Evolutionary conservation across 23 tunicate genomes (phyloP).

Genomic region (Trididemnum miniatum): DNA sequence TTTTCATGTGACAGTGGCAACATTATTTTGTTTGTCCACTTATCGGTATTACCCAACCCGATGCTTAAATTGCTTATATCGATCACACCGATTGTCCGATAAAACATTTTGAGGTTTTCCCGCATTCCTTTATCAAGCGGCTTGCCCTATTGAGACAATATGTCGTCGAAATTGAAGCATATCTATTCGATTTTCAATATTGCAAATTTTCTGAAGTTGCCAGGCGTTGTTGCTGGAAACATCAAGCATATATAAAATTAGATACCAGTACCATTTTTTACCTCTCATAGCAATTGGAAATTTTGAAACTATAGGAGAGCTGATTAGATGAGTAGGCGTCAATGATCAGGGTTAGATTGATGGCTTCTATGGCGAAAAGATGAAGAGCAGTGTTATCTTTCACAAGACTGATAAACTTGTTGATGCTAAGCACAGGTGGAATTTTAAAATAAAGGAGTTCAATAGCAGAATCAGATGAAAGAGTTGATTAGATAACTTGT

Average conservation of each 20-base stretch:
- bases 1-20: neutral
- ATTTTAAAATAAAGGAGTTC: too few species aligned
- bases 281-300: slow-evolving; percentile 9
- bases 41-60: neutral
- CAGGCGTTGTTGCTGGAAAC: slow-evolving; percentile 2
- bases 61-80: neutral
- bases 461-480: too few species aligned
- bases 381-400: too few species aligned
- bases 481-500: too few species aligned
- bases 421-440: too few species aligned
- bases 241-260: slow-evolving; percentile 5
- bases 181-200: neutral
- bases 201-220: slow-evolving; percentile 16
- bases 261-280: neutral
- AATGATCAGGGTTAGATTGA: too few species aligned
- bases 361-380: too few species aligned
- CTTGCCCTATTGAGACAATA: neutral
- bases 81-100: neutral
- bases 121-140: slow-evolving; percentile 6
- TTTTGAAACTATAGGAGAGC: too few species aligned
- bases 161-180: neutral
- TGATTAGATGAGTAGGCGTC: too few species aligned
- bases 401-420: too few species aligned
- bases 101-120: slow-evolving; percentile 13
- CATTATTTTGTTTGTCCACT: neutral